These are phyloP conservation scores for Cirrhinus molitorella DNA, from an alignment of 2,797 vertebrate genomes.

Conservation along the genomic window DNA sequence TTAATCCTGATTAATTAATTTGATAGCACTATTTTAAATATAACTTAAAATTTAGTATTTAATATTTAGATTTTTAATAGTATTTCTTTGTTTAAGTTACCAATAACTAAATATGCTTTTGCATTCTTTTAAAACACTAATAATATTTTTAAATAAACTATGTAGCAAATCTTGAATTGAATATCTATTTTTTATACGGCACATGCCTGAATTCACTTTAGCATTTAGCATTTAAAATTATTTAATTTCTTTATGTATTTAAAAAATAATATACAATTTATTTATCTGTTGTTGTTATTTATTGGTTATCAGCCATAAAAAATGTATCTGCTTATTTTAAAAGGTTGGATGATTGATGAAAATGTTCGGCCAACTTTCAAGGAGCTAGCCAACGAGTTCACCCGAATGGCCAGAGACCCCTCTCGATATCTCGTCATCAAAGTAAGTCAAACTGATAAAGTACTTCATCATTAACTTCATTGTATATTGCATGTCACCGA, in stretches of 20 bases:
- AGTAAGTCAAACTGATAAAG: slow-evolving; percentile 72
- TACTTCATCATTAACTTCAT: background rate
- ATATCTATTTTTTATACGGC: background rate
- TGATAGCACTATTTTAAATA: no score
- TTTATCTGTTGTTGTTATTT: background rate
- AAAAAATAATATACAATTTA: background rate
- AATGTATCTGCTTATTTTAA: slow-evolving; percentile 3
- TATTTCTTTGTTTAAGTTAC: no score
- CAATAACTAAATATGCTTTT: background rate
- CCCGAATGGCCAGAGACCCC: slow-evolving; percentile 94
- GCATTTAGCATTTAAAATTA: background rate
- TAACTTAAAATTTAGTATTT: background rate
- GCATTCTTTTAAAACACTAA: background rate
- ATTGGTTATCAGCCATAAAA: background rate
- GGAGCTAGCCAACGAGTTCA: slow-evolving; percentile 94
- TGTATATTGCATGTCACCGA: background rate
- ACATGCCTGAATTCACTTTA: background rate
- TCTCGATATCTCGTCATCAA: slow-evolving; percentile 94
- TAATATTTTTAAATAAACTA: background rate
- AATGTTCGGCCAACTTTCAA: slow-evolving; percentile 97
- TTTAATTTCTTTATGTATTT: background rate
- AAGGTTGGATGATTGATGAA: slow-evolving; percentile 98
- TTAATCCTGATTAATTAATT: no score
- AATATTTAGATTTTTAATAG: no score
- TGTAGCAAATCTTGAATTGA: background rate